Conservation (phyloP, 2,113 vertebrate genomes). For the Pterocles burchelli region DNA sequence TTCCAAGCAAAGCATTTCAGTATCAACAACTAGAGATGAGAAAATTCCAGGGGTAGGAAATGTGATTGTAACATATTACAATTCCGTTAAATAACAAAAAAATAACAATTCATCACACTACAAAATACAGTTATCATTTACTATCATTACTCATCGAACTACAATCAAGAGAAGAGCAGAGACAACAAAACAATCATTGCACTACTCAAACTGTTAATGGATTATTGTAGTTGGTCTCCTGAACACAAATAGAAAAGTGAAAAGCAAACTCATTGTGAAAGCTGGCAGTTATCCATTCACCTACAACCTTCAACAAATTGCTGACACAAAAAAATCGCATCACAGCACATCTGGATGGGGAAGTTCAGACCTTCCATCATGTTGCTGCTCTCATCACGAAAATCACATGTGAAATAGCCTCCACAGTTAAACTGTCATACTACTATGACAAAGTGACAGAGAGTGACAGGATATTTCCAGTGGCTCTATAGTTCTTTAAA, state of each 20-base stretch:
- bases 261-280: constrained; percentile 15
- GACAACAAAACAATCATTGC: constrained; percentile 23
- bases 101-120: not conserved
- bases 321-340: constrained; percentile 4
- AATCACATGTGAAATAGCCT: not conserved
- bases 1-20: not conserved
- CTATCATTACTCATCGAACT: not conserved
- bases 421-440: not conserved
- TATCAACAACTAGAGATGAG: not conserved
- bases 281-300: not conserved
- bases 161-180: not conserved
- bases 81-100: not conserved
- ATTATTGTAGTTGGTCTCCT: constrained; percentile 2
- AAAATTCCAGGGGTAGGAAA: not conserved
- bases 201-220: not conserved
- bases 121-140: not conserved
- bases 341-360: not conserved
- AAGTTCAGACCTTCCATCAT: not conserved
- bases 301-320: constrained; percentile 31
- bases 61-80: not conserved
- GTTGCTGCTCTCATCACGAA: not conserved
- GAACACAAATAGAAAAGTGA: not conserved
- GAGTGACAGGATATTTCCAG: constrained; percentile 9
- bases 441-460: constrained; percentile 28
- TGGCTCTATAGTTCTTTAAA: constrained; percentile 4